Evolutionary conservation across 2,888 invertebrate genomes (phyloP).

Genomic region (Mystacides longicornis): DNA sequence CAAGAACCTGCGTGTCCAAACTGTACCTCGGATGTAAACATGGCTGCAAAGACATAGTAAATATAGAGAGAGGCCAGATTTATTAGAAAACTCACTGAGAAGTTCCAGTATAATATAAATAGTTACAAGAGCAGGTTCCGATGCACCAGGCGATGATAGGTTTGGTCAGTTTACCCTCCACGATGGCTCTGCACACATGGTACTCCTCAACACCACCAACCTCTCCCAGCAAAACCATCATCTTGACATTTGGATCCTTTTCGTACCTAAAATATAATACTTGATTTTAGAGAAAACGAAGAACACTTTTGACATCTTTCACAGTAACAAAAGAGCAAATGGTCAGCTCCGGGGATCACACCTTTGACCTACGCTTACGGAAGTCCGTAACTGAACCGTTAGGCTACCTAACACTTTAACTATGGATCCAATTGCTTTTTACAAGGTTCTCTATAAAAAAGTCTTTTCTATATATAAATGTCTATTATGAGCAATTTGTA

Average conservation of each 20-base stretch:
- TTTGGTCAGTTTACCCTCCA: slow-evolving; percentile 75
- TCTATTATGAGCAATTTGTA: too few species aligned
- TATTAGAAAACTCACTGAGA: neutral
- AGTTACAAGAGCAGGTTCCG: slow-evolving; percentile 70
- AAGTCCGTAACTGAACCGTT: too few species aligned
- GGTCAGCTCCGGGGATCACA: too few species aligned
- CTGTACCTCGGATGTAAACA: slow-evolving; percentile 88
- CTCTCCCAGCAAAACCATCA: slow-evolving; percentile 93
- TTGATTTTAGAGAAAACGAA: too few species aligned
- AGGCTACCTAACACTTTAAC: too few species aligned
- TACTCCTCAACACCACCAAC: slow-evolving; percentile 99
- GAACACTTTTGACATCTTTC: too few species aligned
- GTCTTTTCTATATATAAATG: too few species aligned
- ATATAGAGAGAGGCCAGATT: neutral
- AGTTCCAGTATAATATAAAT: neutral
- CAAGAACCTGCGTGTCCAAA: slow-evolving; percentile 99
- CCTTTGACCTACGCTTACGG: too few species aligned
- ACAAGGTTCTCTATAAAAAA: too few species aligned
- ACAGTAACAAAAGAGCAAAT: too few species aligned
- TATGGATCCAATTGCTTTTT: too few species aligned
- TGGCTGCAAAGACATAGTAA: slow-evolving; percentile 42
- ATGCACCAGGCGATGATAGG: slow-evolving; percentile 99
- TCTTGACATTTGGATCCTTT: slow-evolving; percentile 76
- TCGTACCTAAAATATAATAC: slow-evolving; percentile 51
- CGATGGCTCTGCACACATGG: slow-evolving; percentile 84